These are phyloP conservation scores for Bibio marci DNA, from an alignment of 2,888 invertebrate genomes.

Conservation along the genomic window DNA sequence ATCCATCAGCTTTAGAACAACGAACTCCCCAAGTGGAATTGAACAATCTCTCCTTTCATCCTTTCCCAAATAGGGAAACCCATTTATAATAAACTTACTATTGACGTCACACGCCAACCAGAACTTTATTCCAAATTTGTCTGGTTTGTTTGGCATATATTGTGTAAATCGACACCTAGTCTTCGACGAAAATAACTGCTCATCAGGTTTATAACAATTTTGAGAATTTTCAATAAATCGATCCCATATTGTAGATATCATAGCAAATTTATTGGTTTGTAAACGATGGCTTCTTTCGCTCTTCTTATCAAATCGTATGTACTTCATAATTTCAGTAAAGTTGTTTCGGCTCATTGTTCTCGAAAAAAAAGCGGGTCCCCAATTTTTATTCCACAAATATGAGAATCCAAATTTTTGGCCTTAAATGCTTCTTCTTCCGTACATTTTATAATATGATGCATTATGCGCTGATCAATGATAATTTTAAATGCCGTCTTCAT, in stretches of 20 bases:
- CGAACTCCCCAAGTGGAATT: too few relatives aligned
- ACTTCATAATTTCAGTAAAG: constrained; percentile 13
- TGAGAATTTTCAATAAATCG: too few relatives aligned
- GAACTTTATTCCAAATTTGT: too few relatives aligned
- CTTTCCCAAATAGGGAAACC: too few relatives aligned
- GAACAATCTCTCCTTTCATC: too few relatives aligned
- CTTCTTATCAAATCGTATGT: constrained; percentile 12
- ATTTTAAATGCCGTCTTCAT: constrained; percentile 10
- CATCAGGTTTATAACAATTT: background rate
- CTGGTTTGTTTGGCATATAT: too few relatives aligned
- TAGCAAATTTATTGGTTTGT: constrained; percentile 5
- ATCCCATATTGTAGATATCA: too few relatives aligned
- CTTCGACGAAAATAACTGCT: background rate
- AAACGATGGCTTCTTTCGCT: constrained; percentile 11
- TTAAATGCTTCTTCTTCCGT: constrained; percentile 9
- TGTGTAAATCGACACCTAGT: too few relatives aligned
- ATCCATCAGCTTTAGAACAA: too few relatives aligned
- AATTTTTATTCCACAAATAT: constrained; percentile 13
- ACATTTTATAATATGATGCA: constrained; percentile 10
- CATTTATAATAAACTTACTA: too few relatives aligned
- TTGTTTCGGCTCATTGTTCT: constrained; percentile 12
- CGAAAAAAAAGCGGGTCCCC: constrained; percentile 13
- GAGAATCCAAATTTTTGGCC: constrained; percentile 10
- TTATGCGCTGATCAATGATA: constrained; percentile 9
- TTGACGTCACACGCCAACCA: too few relatives aligned